A percentile compares a stretch with the other conserved stretches of the same genome.
These are phyloP conservation scores for Nomada fucata DNA, from an alignment of 2,888 invertebrate species.

Conservation along the genomic window DNA sequence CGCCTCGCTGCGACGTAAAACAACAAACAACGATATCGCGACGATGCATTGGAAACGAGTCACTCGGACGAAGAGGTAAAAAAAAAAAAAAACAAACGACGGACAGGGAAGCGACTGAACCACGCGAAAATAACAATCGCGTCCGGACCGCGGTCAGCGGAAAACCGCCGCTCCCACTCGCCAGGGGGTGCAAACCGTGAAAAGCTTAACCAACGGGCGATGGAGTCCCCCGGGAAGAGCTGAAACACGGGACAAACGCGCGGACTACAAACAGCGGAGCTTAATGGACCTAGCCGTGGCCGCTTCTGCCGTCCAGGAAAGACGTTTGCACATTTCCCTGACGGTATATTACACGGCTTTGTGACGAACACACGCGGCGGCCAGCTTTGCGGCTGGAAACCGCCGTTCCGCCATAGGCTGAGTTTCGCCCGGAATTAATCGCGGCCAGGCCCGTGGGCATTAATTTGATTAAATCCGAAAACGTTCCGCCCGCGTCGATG, in stretches of 20 bases:
- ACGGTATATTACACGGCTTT: conserved; percentile 47
- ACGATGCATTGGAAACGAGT: too few relatives aligned
- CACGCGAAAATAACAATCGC: too few relatives aligned
- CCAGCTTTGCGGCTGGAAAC: conserved; percentile 40
- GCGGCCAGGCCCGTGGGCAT: conserved; percentile 14
- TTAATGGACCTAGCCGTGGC: conserved; percentile 42
- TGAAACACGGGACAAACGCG: conserved; percentile 28
- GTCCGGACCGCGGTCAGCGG: background rate
- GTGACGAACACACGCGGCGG: conserved; percentile 4
- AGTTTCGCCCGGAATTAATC: conserved; percentile 50
- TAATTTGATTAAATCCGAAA: conserved; percentile 49
- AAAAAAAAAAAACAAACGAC: too few relatives aligned
- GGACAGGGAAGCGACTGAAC: too few relatives aligned
- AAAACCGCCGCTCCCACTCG: background rate
- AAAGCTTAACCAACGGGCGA: background rate
- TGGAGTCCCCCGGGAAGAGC: conserved; percentile 13
- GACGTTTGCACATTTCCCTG: conserved; percentile 44
- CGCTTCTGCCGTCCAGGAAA: conserved; percentile 38
- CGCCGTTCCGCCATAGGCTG: conserved; percentile 23
- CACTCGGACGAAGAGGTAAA: too few relatives aligned
- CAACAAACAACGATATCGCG: background rate
- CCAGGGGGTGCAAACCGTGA: background rate
- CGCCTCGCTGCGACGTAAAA: background rate
- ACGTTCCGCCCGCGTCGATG: conserved; percentile 11
- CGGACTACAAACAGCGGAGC: background rate